phyloP scores from a whole-genome alignment of 2,888 invertebrate genomes.

The Deilephila elpenor region DNA sequence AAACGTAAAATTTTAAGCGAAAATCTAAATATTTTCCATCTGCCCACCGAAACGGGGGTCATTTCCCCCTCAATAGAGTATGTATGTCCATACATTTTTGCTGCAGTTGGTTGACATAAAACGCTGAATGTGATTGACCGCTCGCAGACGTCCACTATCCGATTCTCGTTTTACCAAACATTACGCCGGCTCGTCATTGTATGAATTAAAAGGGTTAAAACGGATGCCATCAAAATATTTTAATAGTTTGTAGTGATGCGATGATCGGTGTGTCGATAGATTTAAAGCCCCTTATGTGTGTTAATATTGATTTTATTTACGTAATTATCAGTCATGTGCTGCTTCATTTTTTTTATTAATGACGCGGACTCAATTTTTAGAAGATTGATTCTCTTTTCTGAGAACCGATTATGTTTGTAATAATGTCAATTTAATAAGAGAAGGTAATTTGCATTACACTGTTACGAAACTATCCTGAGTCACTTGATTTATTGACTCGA shows the following conservation, averaged over 20 bases:
- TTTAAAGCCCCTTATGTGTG: neutral
- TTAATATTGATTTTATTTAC: neutral
- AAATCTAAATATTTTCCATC: neutral
- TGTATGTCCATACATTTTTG: constrained; percentile 19
- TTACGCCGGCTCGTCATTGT: constrained; percentile 58
- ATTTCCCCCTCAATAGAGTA: neutral
- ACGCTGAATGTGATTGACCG: constrained; percentile 68
- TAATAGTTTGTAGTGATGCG: constrained; percentile 66
- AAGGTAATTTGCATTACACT: too few species aligned
- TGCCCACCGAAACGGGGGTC: neutral
- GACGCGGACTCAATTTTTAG: too few species aligned
- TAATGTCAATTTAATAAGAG: too few species aligned
- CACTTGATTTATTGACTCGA: too few species aligned
- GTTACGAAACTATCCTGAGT: too few species aligned
- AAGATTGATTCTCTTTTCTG: too few species aligned
- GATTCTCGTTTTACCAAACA: constrained; percentile 56
- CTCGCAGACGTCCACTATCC: constrained; percentile 65
- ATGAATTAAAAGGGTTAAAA: constrained; percentile 69
- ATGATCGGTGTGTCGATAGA: constrained; percentile 36
- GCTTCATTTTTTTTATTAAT: too few species aligned
- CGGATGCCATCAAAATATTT: constrained; percentile 54
- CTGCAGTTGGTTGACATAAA: constrained; percentile 8
- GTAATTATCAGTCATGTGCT: too few species aligned
- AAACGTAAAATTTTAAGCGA: neutral
- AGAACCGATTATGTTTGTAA: too few species aligned